Base-by-base conservation (phyloP, 1,140 invertebrate species). In the Papilio aristodemus region DNA sequence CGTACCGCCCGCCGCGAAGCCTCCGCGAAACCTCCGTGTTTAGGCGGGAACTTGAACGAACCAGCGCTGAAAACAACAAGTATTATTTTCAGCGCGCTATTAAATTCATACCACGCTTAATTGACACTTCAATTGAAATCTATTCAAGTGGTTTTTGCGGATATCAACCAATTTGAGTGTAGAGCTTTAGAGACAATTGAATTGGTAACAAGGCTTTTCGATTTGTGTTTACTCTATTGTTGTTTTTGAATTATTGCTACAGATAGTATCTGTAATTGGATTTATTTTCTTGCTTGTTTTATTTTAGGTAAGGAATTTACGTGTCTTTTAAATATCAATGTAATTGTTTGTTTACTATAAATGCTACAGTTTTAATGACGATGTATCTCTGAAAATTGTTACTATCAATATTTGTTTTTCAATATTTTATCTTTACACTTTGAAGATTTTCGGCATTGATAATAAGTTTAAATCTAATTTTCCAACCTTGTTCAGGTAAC, bases 1-100 rank as follows among this genome's bases (percentile, higher is more conserved):
- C 77, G 78, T 60, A 81, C 86, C 86, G 84, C 83, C 78, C 77
- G 78, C 79, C 6, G n/a, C n/a, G 46, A 54, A 54, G 46, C 85
- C 80, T 79, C 83, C 82, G 73, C 71, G 69, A 82, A 87, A 81
- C 84, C 86, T 85, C 72, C 81, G 72, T 74, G 75, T 88, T 86
- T 89, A 86, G 85, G 89, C 89, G 89, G 87, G 87, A 90, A 90
- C 59, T 14, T 13, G 32, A 36, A 25, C 62, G 46, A 27, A 43
- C 54, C 37, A n/a, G 32, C 27, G 46, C 10, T 14, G n/a, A 27
- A 27, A 43, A 66, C 17, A 50, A 66, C 11, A 59, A n/a, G 13
- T 11, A 59, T 46, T 32, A 25, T 43, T 43, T 36, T 62, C 17
- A 62, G 14, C 59, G 36, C 19, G 46, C 19, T 46, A 10, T 62